A percentile compares a stretch with the other conserved stretches of the same genome.
Conservation (phyloP, 2,888 invertebrate genomes). For the Leistus spinibarbis region DNA sequence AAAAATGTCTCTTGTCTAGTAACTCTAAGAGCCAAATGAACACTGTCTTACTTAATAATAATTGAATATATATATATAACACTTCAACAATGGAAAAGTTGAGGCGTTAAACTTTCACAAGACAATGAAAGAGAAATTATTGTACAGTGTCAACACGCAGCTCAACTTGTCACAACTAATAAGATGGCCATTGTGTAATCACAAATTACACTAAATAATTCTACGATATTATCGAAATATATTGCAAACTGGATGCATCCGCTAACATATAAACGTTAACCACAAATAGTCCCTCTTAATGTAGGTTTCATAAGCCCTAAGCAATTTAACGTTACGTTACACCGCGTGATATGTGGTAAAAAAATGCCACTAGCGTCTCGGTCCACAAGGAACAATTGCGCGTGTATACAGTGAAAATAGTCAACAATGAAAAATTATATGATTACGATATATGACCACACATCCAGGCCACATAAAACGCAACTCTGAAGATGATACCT, state of each 20-base stretch:
- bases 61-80: not conserved
- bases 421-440: not conserved
- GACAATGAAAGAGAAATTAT: not conserved
- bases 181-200: not conserved
- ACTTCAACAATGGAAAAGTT: not conserved
- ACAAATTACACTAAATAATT: too few relatives aligned
- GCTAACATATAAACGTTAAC: not conserved
- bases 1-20: too few relatives aligned
- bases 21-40: not conserved
- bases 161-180: not conserved
- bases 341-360: not conserved
- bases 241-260: too few relatives aligned
- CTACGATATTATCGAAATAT: too few relatives aligned
- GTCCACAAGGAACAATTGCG: slow-evolving; percentile 36
- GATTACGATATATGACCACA: not conserved
- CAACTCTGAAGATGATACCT: slow-evolving; percentile 17
- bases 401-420: not conserved
- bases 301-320: not conserved
- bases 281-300: too few relatives aligned
- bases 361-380: slow-evolving; percentile 5
- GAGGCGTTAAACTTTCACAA: not conserved
- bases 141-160: not conserved
- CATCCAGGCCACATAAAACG: slow-evolving; percentile 34
- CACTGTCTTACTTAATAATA: not conserved
- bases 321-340: not conserved